Evolutionary conservation across 2,888 invertebrate species (phyloP), one percentile per base, ranked within the genome.

Genomic region (Cyaniris semiargus): DNA sequence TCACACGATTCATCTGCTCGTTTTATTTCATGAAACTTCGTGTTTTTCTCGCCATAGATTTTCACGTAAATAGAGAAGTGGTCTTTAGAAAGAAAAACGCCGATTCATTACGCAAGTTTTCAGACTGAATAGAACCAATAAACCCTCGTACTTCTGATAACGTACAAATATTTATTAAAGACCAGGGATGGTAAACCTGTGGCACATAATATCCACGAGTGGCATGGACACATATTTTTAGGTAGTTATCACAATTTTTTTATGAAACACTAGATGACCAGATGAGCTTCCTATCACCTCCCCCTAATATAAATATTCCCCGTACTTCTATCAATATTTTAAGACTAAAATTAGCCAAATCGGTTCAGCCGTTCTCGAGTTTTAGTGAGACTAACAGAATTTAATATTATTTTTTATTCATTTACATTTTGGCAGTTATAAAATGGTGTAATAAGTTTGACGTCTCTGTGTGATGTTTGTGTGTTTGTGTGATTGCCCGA

Each of bases 1-100:
- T 18, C 27, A 27, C 13, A 13, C 13, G 60, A 66, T 23, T 23
- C 4, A 13, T 66, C 60, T 23, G 23, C 15, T 13, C 60, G 4
- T 66, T 66, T 66, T 27, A 66, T 66, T 66, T 3, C 27, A 66
- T 60, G 27, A 66, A 27, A 15, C 27, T 31, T 66, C 66, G 66
- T 66, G 15, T 66, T 66, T 66, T 66, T 66, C 66, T 31, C 31
- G 66, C 27, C 6, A 31, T 31, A 66, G 5, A 66, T 31, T 31
- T 66, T 31, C 66, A 31, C 66, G 31, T 27, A 31, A 66, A 66
- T 66, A 66, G 27, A 66, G 53, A 66, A 66, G 66, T 66, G 66
- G 66, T 66, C 66, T 66, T 31, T 66, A 31, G 48, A 72, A 72
- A 72, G 38, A 72, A 44, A 72, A 72, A 44, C 72, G 72, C 72